Base-by-base conservation (phyloP, 2,797 vertebrate genomes). In the Rhinophrynus dorsalis region DNA sequence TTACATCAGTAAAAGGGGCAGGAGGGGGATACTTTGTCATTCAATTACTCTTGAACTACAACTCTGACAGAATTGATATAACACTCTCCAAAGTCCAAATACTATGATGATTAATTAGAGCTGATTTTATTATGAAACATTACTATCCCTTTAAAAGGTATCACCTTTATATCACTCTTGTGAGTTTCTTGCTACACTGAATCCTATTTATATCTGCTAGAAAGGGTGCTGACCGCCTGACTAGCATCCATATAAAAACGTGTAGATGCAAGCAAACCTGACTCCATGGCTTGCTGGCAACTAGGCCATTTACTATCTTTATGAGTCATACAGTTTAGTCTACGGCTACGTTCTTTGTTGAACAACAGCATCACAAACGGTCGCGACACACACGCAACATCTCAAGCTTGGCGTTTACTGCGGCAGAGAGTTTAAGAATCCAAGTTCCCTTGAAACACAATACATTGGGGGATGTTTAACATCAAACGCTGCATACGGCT, bases 311-410 rank as follows among this genome's bases (percentile, higher is more conserved):
- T 79, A 64, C 80, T 83, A 74, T 75, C 77, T 84, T 80, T 80
- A 82, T 45, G 63, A 83, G 83, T 27, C 79, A 72, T 44, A 84
- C 67, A 82, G 81, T 79, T 87, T 82, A 85, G 83, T 78, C 81
- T 86, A 54, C 30, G 52, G 51, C 66, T 63, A 40, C 60, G 68
- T 79, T n/a, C 75, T 72, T 48, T 87, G 80, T 77, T 82, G 79
- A 82, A 76, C 74, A 82, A 80, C 78, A 79, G 62, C 72, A 32
- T 68, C 68, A 27, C 51, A 74, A 50, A 24, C 1, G 72, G 45
- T 35, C 51, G 70, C 68, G 67, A 63, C 0, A 2, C 47, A 35
- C 56, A 35, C 56, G 64, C 66, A 60, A 58, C 65, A 73, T 72
- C 79, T 72, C 70, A 76, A 56, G 55, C 48, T 55, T 64, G 29